Evolutionary conservation across 2,888 invertebrate genomes (phyloP), one percentile per base, ranked within the genome.

Genomic region (Aleiodes leptofemur): DNA sequence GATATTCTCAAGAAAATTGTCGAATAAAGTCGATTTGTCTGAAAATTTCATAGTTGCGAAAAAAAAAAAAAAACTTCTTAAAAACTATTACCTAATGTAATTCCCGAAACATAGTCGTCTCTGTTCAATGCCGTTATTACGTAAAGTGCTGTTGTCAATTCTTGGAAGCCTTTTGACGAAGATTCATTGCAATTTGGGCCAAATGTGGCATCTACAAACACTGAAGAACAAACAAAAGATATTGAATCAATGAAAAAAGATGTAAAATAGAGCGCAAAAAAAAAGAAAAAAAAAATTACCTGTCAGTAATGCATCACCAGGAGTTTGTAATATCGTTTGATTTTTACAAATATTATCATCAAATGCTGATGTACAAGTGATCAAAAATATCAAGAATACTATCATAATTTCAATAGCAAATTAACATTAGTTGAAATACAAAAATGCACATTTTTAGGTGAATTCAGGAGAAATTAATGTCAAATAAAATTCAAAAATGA

Each of bases 101-200:
- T 79, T 66, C 87, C 90, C 3, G 90, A 90, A 48, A 90, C 79
- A 74, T 88, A 89, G 68, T 90, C 84, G 72, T 87, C 84, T 66
- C 88, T 86, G 77, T 89, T 90, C 69, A 91, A 81, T 55, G 86
- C 85, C 76, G 86, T 85, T 14, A 89, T 85, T 14, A 90, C 87
- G 77, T 89, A 87, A 8, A 89, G 83, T 2, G 90, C 88, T 14
- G 90, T 88, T 6, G 89, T 86, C 51, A 90, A 83, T 79, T 90
- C 87, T 75, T 90, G 88, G 70, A 87, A 84, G 16, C 89, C 90
- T 64, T 84, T 86, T 11, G 82, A 74, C 51, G 87, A 85, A 4
- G 89, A 85, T 11, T 84, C 81, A 50, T 90, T 88, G 78, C 91
- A 91, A 56, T 89, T 86, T 0, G 87, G 86, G 4, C 90, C 90